Base-by-base conservation (phyloP, 2,888 invertebrate species). In the Salticus scenicus region DNA sequence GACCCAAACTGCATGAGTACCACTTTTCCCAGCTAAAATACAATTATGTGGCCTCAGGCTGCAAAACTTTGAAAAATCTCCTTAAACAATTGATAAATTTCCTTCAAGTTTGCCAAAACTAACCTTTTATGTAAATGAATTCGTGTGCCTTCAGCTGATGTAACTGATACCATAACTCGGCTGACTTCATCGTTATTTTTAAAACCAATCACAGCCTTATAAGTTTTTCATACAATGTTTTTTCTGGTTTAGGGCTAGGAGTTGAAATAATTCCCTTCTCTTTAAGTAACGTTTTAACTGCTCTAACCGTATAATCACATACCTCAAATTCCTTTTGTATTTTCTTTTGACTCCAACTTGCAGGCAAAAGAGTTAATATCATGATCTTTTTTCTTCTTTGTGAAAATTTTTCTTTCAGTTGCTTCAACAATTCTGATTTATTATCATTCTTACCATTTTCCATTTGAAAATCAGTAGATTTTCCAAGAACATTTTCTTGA, bases 151-250 rank as follows among this genome's bases (percentile, higher is more conserved):
- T n/a, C n/a, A n/a, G n/a, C n/a, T n/a, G n/a, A n/a, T 37, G 37
- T 37, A 37, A 37, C 37, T 7, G 37, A 10, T n/a, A n/a, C n/a
- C 37, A 37, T 37, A 7, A 37, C 10, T 37, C 37, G 4, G 10
- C 10, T 64, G 17, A 64, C 64, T 14, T 64, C 64, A 64, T 64
- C 64, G 4, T n/a, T n/a, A 24, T 64, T 64, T 4, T 64, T 20
- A n/a, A 8, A 64, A 24, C 24, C 64, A 14, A 64, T 30, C 2
- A 64, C 64, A 7, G n/a, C 8, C 64, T 24, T 7, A 24, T 4
- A 4, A 64, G 64, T 64, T 14, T 64, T 27, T 64, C 64, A 64
- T 64, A 20, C 24, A 64, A 64, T 14, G 64, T 24, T 64, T 64
- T 64, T n/a, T 27, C 64, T 14, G 64, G 64, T 64, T 57, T 57